Evolutionary conservation across 1,140 invertebrate species (phyloP).

Genomic region (Drepana arcuata): DNA sequence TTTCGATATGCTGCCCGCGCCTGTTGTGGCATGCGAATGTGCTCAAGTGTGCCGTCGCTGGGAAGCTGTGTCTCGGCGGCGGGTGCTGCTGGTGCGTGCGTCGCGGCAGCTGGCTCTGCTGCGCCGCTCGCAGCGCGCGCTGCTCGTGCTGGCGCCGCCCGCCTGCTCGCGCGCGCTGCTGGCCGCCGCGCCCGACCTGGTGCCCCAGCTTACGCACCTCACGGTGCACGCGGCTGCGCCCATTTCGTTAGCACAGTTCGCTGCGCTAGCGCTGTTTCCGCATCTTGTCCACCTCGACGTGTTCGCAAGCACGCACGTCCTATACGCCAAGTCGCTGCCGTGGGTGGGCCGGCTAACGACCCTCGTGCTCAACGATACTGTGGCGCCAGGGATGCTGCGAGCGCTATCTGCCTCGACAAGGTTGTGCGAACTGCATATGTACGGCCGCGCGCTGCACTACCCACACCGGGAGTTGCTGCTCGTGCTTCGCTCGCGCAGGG

Average conservation of each 20-base stretch:
- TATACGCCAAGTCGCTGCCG: neutral
- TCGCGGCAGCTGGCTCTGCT: slow-evolving; percentile 1
- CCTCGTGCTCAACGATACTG: slow-evolving; percentile 17
- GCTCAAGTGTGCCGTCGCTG: slow-evolving; percentile 18
- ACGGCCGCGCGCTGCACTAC: slow-evolving; percentile 17
- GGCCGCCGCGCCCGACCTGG: neutral
- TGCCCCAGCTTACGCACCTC: slow-evolving; percentile 5
- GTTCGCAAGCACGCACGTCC: slow-evolving; percentile 9
- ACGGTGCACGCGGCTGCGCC: slow-evolving; percentile 4
- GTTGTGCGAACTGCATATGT: slow-evolving; percentile 21
- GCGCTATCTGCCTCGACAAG: neutral
- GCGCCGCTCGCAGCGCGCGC: neutral
- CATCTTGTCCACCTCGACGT: slow-evolving; percentile 24
- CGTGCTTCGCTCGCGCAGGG: slow-evolving; percentile 7
- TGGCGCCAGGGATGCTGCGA: slow-evolving; percentile 8
- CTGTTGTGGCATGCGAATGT: slow-evolving; percentile 5
- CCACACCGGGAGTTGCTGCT: slow-evolving; percentile 4
- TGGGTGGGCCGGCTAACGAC: slow-evolving; percentile 7
- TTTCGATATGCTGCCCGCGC: slow-evolving; percentile 13
- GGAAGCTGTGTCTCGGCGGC: slow-evolving; percentile 2
- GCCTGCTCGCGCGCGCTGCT: slow-evolving; percentile 1
- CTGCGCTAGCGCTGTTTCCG: slow-evolving; percentile 5
- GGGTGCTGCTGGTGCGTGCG: slow-evolving; percentile 1
- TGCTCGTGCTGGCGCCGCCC: slow-evolving; percentile 9
- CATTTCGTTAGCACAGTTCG: slow-evolving; percentile 2